Evolutionary conservation across 2,888 invertebrate species (phyloP), one percentile per base, ranked within the genome.

Genomic region (Cephus pulcher): DNA sequence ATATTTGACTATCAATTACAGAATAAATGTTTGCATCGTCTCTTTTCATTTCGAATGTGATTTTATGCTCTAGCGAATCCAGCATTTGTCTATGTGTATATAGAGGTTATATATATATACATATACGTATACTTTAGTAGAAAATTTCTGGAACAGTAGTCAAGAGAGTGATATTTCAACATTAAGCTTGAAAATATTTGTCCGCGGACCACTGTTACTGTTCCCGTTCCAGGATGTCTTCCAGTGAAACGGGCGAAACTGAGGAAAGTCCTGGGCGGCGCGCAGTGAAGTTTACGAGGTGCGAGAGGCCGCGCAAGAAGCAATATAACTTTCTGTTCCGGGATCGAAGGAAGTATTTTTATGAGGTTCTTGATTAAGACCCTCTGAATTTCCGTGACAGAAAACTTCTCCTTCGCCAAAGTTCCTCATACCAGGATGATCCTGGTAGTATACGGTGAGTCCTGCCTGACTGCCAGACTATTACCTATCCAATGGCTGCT

Each of bases 1-100:
- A 56, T 56, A 56, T 23, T 56, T 56, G 23, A 56, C 23, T 56
- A 56, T 56, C 56, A 23, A 9, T 56, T 56, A 23, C 56, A 9
- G 23, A 56, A 23, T 56, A 56, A 56, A 56, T 56, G 56, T 56
- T 56, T 56, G 9, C 56, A 2, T 56, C 23, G 56, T 1, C 34
- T 74, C 30, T 80, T 80, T 80, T 75, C 75, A 77, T 73, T 73
- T 79, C 76, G 56, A 71, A 33, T 56, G 32, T 69, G 75, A 11
- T 12, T 71, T 40, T 78, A 76, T 69, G 32, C 34, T 80, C 77
- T 71, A 23, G 9, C 3, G 23, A 56, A 56, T 56, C 2, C 23
- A 56, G 1, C 56, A 23, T 56, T 56, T 56, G 23, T 56, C 56
- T 56, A 23, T 56, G 56, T 23, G 23, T 23, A 15, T 0, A 15